These are phyloP conservation scores for Congeria kusceri DNA, from an alignment of 2,888 invertebrate species.

Conservation along the genomic window DNA sequence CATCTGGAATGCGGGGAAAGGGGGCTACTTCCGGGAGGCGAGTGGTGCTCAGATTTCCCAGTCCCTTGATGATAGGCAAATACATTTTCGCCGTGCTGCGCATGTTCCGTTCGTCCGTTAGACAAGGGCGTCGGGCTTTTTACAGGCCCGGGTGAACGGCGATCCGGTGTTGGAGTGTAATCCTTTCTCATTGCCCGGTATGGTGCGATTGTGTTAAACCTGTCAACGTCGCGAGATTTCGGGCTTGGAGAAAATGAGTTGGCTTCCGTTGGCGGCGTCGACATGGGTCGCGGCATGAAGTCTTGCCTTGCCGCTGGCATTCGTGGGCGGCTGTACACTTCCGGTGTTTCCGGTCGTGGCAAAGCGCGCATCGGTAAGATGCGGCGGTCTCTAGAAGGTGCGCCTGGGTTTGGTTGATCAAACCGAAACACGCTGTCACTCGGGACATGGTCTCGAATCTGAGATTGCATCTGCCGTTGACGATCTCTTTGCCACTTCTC, in stretches of 20 bases:
- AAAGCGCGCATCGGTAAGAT: conserved; percentile 25
- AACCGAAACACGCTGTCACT: conserved; percentile 21
- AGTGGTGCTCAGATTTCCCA: not conserved
- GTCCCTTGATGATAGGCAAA: conserved; percentile 14
- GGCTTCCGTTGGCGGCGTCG: conserved; percentile 43
- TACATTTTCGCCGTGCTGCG: not conserved
- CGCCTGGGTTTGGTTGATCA: conserved; percentile 3
- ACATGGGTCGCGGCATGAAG: conserved; percentile 48
- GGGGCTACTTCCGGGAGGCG: conserved; percentile 9
- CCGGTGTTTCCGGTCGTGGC: conserved; percentile 45
- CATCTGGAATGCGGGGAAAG: not conserved
- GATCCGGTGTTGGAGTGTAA: conserved; percentile 19
- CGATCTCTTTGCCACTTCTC: conserved; percentile 56
- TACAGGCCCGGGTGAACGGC: conserved; percentile 11
- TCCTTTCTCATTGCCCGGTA: conserved; percentile 29
- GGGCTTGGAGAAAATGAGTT: conserved; percentile 19
- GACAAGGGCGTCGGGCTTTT: not conserved
- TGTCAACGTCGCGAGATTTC: conserved; percentile 39
- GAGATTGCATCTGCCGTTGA: conserved; percentile 25
- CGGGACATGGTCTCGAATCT: conserved; percentile 7
- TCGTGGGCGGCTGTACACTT: conserved; percentile 29
- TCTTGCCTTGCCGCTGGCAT: conserved; percentile 24
- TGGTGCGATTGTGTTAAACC: conserved; percentile 13
- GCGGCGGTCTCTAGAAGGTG: not conserved
- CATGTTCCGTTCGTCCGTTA: not conserved